Evolutionary conservation across 1,140 invertebrate species (phyloP), one percentile per base, ranked within the genome.

Genomic region (Drosophila albomicans): DNA sequence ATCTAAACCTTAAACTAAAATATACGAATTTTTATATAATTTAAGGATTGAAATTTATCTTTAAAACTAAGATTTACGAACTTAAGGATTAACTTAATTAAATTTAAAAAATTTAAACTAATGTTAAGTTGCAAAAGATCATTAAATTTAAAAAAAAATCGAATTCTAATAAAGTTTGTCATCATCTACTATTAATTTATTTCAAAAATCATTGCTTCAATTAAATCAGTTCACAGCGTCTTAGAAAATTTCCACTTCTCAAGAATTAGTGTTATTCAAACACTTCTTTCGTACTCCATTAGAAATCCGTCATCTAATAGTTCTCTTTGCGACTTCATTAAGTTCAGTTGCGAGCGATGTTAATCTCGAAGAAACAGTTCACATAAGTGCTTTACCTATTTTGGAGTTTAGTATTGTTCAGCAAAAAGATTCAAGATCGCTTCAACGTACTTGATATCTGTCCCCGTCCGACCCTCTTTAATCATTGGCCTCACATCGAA

Each of bases 401-500:
- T 10, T 20, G n/a, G 8, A 32, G 51, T 28, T 6, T 16, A 32
- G 30, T 8, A 25, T 25, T 25, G 20, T 25, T 25, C 20, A 25
- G 20, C 20, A 25, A 25, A 25, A 32, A 32, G 30, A 32, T 32
- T 8, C 35, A 2, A 3, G 16, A 25, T 30, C n/a, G 2, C 45
- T 16, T 25, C 8, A 54, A 8, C 10, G 16, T 48, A 58, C 28
- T 43, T 48, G 35, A 61, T 56, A 56, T 58, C 15, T 69, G 32
- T 45, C 28, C 2, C 30, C 11, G 28, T 43, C 38, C 38, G 35
- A 43, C 61, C 54, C 30, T n/a, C 54, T 35, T 70, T 70, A 70
- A 75, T 75, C 58, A 63, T 70, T 70, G 43, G 25, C 71, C 64
- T 76, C 82, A 73, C 82, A 82, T 86, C 72, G 76, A 86, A 79